Conservation (phyloP, 2,888 invertebrate genomes). For the Phalangium opilio region DNA sequence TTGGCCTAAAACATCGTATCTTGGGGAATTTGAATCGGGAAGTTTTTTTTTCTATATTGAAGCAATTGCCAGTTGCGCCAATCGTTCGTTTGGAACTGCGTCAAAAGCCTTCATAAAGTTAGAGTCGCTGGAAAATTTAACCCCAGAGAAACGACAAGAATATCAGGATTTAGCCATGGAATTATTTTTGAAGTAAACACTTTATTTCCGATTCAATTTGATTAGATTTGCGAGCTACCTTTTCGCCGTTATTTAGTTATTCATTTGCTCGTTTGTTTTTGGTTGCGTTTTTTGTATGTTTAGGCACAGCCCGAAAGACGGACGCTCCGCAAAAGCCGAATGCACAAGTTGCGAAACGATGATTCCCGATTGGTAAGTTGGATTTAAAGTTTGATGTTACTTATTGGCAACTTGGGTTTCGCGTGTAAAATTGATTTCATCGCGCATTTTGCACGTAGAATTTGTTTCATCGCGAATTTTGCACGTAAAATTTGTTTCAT, state of each 20-base stretch:
- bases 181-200: conserved; percentile 57
- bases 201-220: too few species aligned
- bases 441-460: too few species aligned
- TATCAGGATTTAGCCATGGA: conserved; percentile 75
- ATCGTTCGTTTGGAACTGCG: conserved; percentile 61
- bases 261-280: too few species aligned
- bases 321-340: conserved; percentile 46
- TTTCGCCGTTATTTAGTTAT: too few species aligned
- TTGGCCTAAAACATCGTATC: background rate
- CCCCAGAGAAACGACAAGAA: conserved; percentile 40
- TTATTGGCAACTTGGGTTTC: too few species aligned
- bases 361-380: conserved; percentile 62
- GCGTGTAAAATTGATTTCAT: too few species aligned
- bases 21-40: conserved; percentile 6
- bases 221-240: too few species aligned
- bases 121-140: conserved; percentile 44
- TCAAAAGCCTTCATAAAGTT: conserved; percentile 90
- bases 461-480: too few species aligned
- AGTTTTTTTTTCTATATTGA: conserved; percentile 27
- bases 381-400: background rate
- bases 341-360: conserved; percentile 65
- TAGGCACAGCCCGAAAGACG: conserved; percentile 60
- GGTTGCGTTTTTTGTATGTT: too few species aligned
- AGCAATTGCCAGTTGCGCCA: conserved; percentile 49
- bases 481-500: too few species aligned